phyloP scores from a whole-genome alignment of 2,113 vertebrate species.

The Holacanthus passer region DNA sequence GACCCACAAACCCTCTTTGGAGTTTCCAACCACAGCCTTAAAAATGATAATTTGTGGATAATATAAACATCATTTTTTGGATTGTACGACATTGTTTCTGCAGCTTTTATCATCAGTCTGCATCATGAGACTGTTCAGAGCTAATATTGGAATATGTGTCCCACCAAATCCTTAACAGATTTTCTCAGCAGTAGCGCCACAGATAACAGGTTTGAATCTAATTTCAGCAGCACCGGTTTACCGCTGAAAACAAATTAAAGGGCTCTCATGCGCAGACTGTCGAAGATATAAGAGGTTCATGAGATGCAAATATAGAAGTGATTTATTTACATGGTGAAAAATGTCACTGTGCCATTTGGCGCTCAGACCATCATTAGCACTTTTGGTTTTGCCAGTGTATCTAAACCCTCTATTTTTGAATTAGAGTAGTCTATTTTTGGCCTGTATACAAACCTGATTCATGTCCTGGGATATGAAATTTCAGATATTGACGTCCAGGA shows the following conservation, averaged over 20 bases:
- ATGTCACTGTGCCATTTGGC: conserved; percentile 15
- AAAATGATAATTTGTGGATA: neutral
- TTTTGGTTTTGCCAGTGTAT: neutral
- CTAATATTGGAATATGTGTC: neutral
- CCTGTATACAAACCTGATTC: neutral
- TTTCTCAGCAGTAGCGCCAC: neutral
- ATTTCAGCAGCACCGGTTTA: neutral
- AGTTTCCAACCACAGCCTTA: neutral
- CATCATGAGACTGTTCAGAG: neutral
- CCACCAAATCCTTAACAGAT: neutral
- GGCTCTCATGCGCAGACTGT: neutral
- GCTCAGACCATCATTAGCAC: neutral
- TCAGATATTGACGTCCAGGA: neutral
- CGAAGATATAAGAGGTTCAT: neutral
- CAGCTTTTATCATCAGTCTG: neutral
- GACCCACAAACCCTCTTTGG: neutral
- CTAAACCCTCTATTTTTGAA: conserved; percentile 9
- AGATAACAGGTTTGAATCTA: neutral
- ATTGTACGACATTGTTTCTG: neutral
- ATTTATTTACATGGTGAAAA: conserved; percentile 4
- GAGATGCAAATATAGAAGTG: neutral
- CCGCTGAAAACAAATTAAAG: neutral
- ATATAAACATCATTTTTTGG: neutral
- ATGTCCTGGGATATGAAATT: neutral
- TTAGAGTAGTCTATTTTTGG: neutral